Evolutionary conservation across 2,113 vertebrate species (phyloP).

Genomic region (Channa maculata): DNA sequence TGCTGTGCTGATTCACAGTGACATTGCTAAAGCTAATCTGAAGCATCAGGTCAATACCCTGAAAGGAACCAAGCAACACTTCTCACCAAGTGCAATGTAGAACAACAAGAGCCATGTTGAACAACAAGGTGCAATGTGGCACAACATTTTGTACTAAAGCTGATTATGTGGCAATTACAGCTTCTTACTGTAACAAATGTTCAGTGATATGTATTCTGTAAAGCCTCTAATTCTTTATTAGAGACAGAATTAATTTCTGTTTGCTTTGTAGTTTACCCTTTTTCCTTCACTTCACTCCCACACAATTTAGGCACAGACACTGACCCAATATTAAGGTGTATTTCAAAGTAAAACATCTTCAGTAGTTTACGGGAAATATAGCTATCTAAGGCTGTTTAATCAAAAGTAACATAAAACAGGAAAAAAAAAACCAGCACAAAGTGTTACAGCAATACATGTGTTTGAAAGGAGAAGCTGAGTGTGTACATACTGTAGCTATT

Average conservation of each 20-base stretch:
- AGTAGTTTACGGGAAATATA: not conserved
- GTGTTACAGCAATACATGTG: not conserved
- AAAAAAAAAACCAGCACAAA: not conserved
- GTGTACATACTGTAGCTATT: not conserved
- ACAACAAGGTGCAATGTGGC: not conserved
- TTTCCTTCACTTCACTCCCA: too few relatives aligned
- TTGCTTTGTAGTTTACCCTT: too few relatives aligned
- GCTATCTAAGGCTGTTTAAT: not conserved
- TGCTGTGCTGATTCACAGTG: conserved; percentile 69
- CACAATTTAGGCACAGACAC: too few relatives aligned
- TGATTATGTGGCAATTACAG: not conserved
- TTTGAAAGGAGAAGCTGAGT: conserved; percentile 10
- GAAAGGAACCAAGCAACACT: conserved; percentile 26
- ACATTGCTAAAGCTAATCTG: conserved; percentile 55
- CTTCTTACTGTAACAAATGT: not conserved
- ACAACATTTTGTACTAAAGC: not conserved
- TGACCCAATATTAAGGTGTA: too few relatives aligned
- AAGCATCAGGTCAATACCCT: conserved; percentile 15
- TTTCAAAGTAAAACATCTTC: too few relatives aligned
- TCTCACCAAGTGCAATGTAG: conserved; percentile 14
- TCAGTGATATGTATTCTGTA: not conserved
- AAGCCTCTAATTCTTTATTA: not conserved
- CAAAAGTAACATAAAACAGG: not conserved
- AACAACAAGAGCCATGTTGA: not conserved
- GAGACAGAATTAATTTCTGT: not conserved